Conservation (phyloP, 2,797 vertebrate species). For the Acipenser transmontanus region DNA sequence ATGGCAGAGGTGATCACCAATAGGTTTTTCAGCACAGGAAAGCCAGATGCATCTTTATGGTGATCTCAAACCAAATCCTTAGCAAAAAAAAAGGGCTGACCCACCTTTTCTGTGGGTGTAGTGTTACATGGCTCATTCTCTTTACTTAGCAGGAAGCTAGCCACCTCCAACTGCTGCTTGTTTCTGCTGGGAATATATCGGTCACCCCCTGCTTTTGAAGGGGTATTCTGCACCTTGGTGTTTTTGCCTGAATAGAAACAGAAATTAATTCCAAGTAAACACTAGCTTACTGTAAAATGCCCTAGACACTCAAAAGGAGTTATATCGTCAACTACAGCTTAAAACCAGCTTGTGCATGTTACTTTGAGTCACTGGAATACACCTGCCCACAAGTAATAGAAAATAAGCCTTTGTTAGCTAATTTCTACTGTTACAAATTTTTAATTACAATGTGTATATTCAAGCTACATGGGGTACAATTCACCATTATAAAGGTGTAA, state of each 20-base stretch:
- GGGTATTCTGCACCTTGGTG: slow-evolving; percentile 71
- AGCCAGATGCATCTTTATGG: neutral
- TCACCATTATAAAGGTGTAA: neutral
- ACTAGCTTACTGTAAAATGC: neutral
- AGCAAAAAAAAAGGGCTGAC: no score
- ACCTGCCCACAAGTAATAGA: neutral
- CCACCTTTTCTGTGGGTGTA: neutral
- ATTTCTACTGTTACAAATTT: neutral
- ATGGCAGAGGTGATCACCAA: no score
- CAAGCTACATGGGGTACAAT: no score
- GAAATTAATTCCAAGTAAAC: neutral
- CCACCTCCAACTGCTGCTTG: slow-evolving; percentile 88
- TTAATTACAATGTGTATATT: no score
- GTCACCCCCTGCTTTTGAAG: slow-evolving; percentile 81
- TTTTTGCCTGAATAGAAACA: slow-evolving; percentile 65
- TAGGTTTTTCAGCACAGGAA: no score
- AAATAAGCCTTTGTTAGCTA: neutral
- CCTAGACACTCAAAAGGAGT: neutral
- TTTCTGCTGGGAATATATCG: slow-evolving; percentile 86
- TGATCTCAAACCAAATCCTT: neutral
- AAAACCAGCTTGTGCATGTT: neutral
- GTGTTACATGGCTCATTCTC: slow-evolving; percentile 73
- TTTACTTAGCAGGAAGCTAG: slow-evolving; percentile 84
- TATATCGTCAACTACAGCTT: neutral
- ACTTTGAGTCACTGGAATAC: neutral